Evolutionary conservation across 2,797 vertebrate genomes (phyloP).

Genomic region (Pseudomugil gertrudae): DNA sequence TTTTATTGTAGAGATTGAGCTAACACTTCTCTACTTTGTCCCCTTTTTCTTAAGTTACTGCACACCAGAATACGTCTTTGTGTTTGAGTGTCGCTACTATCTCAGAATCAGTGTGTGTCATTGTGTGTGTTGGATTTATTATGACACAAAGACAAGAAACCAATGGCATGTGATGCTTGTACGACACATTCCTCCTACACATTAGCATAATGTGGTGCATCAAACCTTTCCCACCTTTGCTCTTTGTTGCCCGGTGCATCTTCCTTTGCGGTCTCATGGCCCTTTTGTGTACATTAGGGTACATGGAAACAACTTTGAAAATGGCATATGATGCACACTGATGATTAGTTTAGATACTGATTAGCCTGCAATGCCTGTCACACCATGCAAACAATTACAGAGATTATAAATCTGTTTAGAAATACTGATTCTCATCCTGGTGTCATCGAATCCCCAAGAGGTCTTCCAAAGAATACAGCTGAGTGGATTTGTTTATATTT

Average conservation of each 20-base stretch:
- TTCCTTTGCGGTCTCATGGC: not conserved
- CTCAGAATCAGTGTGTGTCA: not conserved
- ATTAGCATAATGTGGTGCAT: not conserved
- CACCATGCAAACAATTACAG: too few species aligned
- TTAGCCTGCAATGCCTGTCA: too few species aligned
- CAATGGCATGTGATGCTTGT: not conserved
- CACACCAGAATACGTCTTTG: not conserved
- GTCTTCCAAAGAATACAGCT: too few species aligned
- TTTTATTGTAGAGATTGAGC: constrained; percentile 46
- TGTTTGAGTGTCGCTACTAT: not conserved
- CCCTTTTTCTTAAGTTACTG: not conserved
- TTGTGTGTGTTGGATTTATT: not conserved
- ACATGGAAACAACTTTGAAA: not conserved
- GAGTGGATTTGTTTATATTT: too few species aligned
- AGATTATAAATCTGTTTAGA: too few species aligned
- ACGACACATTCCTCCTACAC: not conserved
- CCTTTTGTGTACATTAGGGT: too few species aligned
- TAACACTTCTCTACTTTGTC: constrained; percentile 1
- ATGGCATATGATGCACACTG: not conserved
- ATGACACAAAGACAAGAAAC: not conserved
- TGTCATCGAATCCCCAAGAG: too few species aligned
- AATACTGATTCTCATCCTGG: too few species aligned
- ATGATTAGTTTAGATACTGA: too few species aligned
- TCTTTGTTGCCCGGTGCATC: not conserved
- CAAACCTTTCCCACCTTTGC: constrained; percentile 9